A percentile compares a stretch with the other conserved stretches of the same genome.
Evolutionary conservation across 2,888 invertebrate genomes (phyloP).

Genomic region (Caenorhabditis japonica): DNA sequence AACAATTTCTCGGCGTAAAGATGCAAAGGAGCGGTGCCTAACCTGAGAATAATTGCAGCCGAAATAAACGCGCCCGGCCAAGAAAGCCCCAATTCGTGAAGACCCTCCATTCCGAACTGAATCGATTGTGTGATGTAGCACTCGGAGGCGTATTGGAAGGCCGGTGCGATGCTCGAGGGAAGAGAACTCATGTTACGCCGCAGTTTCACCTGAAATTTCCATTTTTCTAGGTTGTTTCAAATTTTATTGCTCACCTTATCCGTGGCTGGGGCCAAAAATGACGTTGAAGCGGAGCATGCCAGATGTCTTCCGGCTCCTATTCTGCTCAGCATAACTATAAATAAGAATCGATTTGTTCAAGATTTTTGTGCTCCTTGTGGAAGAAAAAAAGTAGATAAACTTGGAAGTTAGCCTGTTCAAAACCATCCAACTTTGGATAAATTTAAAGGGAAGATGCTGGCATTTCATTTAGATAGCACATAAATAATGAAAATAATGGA

Average conservation of each 20-base stretch:
- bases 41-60: slow-evolving; percentile 63
- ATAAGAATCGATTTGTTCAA: slow-evolving; percentile 2
- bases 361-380: too few species aligned
- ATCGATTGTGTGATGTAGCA: slow-evolving; percentile 70
- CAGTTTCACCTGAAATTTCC: not conserved
- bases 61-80: slow-evolving; percentile 69
- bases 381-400: slow-evolving; percentile 1
- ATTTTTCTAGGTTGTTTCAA: not conserved
- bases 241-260: slow-evolving; percentile 2
- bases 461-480: too few species aligned
- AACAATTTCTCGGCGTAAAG: slow-evolving; percentile 72
- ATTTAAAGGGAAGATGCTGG: not conserved
- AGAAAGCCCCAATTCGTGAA: slow-evolving; percentile 65
- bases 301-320: slow-evolving; percentile 19
- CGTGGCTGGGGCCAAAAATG: slow-evolving; percentile 1
- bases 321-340: slow-evolving; percentile 40
- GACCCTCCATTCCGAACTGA: slow-evolving; percentile 69
- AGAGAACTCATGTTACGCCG: slow-evolving; percentile 47
- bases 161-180: slow-evolving; percentile 57
- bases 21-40: slow-evolving; percentile 70
- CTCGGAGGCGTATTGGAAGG: slow-evolving; percentile 70
- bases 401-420: slow-evolving; percentile 23
- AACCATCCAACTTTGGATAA: not conserved
- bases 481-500: not conserved
- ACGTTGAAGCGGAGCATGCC: slow-evolving; percentile 37